phyloP scores from a whole-genome alignment of 2,797 vertebrate species.

The Onychomys leucogaster region DNA sequence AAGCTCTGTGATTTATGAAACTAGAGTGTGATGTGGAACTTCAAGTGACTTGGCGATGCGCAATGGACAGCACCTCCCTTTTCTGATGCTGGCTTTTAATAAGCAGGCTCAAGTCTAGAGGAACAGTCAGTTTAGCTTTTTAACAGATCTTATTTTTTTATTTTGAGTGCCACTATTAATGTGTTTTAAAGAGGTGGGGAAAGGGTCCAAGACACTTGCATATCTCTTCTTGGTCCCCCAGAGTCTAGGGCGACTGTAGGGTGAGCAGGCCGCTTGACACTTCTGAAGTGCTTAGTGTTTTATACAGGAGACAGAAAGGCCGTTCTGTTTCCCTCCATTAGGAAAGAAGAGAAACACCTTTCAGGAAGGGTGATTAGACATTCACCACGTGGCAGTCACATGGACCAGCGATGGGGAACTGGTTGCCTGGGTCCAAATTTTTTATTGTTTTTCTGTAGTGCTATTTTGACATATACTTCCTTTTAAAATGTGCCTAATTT shows the following conservation, averaged over 20 bases:
- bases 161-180: constrained; percentile 86
- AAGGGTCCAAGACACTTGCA: constrained; percentile 78
- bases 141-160: constrained; percentile 89
- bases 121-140: constrained; percentile 86
- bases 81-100: constrained; percentile 86
- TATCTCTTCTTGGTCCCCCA: constrained; percentile 83
- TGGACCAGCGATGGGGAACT: constrained; percentile 65
- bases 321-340: constrained; percentile 80
- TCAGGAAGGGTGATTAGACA: constrained; percentile 68
- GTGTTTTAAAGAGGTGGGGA: constrained; percentile 60
- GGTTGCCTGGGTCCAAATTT: constrained; percentile 70
- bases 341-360: constrained; percentile 70
- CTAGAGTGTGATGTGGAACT: constrained; percentile 64
- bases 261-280: constrained; percentile 72
- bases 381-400: constrained; percentile 51
- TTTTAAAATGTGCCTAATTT: constrained; percentile 87
- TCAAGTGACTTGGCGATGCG: constrained; percentile 77
- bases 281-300: constrained; percentile 84
- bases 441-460: constrained; percentile 79
- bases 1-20: constrained; percentile 79
- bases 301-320: constrained; percentile 81
- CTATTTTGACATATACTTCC: constrained; percentile 79
- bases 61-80: constrained; percentile 80
- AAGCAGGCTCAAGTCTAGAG: constrained; percentile 77
- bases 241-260: constrained; percentile 81